A percentile compares a stretch with the other conserved stretches of the same genome.
These are phyloP conservation scores for Heliangelus exortis DNA, from an alignment of 2,797 vertebrate species.

Conservation along the genomic window DNA sequence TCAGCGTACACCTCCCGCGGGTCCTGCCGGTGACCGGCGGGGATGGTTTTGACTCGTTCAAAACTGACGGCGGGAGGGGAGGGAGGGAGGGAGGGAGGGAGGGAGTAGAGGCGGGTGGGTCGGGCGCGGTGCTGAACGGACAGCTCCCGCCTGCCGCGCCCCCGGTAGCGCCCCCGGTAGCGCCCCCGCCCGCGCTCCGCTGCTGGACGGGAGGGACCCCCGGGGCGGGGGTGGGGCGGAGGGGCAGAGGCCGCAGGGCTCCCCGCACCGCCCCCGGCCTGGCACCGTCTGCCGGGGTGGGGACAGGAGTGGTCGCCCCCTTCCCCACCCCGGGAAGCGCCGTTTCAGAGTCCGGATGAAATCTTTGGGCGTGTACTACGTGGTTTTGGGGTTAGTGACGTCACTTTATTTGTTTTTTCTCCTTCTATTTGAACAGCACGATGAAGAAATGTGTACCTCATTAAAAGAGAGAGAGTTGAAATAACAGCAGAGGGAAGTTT, in stretches of 20 bases:
- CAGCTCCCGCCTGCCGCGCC: slow-evolving; percentile 1
- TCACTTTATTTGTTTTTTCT: not conserved
- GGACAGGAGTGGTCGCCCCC: not conserved
- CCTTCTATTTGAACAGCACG: not conserved
- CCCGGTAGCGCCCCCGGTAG: not conserved
- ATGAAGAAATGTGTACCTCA: not conserved
- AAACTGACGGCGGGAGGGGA: not conserved
- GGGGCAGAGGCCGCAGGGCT: not conserved
- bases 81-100: not conserved
- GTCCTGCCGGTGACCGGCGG: slow-evolving; percentile 6
- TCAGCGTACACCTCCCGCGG: not conserved
- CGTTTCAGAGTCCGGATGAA: not conserved
- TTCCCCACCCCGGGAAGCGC: not conserved
- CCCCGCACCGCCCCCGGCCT: no score
- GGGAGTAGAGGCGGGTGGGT: not conserved
- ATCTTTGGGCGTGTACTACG: not conserved
- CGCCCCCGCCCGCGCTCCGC: not conserved
- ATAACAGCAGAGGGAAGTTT: not conserved
- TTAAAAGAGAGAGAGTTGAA: not conserved
- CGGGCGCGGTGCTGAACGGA: slow-evolving; percentile 47
- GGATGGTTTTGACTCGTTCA: rapidly evolving
- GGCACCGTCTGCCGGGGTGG: not conserved
- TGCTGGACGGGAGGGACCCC: no score
- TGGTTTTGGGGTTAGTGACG: no score
- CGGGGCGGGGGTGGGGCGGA: no score